These are phyloP conservation scores for Pygoscelis adeliae DNA, from an alignment of 2,113 vertebrate species.

Conservation along the genomic window DNA sequence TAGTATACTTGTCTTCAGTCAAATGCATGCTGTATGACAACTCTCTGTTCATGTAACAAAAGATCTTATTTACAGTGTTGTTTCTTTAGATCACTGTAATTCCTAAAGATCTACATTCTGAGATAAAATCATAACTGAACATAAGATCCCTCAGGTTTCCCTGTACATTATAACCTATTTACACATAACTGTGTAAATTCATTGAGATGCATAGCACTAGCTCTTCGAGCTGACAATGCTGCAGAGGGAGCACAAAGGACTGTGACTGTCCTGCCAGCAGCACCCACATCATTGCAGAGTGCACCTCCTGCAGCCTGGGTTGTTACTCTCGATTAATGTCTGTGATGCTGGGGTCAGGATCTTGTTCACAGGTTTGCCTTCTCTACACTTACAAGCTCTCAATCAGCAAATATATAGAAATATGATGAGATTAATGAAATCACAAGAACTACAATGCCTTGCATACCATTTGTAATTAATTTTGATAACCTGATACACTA, in stretches of 20 bases:
- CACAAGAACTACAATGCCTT: neutral
- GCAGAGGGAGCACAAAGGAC: neutral
- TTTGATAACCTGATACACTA: slow-evolving; percentile 30
- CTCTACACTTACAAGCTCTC: neutral
- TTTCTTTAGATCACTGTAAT: neutral
- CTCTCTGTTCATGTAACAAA: neutral
- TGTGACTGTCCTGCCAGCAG: rapidly evolving
- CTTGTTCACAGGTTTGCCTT: neutral
- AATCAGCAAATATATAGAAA: neutral
- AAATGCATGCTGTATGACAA: neutral
- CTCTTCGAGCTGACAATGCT: neutral
- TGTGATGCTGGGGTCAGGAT: neutral
- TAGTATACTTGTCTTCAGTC: neutral
- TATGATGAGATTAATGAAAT: neutral
- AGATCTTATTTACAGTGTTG: neutral
- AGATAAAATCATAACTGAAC: neutral
- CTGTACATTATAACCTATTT: neutral
- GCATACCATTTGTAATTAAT: slow-evolving; percentile 7
- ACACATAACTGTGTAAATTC: neutral
- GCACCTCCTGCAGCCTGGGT: neutral
- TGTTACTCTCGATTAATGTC: neutral
- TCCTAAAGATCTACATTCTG: neutral
- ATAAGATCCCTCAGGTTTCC: neutral
- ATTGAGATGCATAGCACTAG: neutral
- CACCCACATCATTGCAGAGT: neutral